A percentile compares a stretch with the other conserved stretches of the same genome.
Evolutionary conservation across 2,113 vertebrate species (phyloP).

Genomic region (Gobiocypris rarus): DNA sequence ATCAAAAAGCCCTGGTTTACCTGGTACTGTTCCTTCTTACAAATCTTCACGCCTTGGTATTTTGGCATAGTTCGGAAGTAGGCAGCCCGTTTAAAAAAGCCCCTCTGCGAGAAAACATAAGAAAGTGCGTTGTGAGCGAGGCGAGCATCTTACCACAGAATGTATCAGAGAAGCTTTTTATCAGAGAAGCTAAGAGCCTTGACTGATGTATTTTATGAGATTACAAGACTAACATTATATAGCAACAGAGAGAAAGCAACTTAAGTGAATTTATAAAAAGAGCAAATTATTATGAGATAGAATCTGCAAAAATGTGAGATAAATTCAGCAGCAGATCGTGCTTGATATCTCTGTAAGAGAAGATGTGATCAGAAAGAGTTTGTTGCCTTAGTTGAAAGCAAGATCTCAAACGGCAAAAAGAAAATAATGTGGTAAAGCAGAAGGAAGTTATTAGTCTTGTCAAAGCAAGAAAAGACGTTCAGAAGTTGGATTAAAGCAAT

Average conservation of each 20-base stretch:
- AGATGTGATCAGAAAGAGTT: conserved; percentile 20
- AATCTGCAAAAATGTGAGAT: background rate
- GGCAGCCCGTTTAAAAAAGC: conserved; percentile 88
- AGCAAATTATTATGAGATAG: conserved; percentile 21
- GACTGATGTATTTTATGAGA: background rate
- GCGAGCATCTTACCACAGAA: background rate
- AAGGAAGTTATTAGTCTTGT: conserved; percentile 32
- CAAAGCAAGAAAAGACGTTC: conserved; percentile 16
- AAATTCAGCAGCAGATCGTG: background rate
- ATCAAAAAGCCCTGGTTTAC: conserved; percentile 78
- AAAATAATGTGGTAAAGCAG: conserved; percentile 6
- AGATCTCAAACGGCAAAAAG: background rate
- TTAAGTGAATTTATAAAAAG: background rate
- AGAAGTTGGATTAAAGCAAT: conserved; percentile 33
- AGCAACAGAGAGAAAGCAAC: background rate
- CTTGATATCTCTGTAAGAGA: conserved; percentile 27
- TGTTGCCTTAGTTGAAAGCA: conserved; percentile 26
- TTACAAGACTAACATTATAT: background rate
- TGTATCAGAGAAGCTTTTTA: background rate
- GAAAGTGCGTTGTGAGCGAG: background rate
- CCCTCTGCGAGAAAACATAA: conserved; percentile 73
- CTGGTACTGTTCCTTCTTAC: conserved; percentile 85
- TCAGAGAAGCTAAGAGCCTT: background rate
- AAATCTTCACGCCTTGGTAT: conserved; percentile 88
- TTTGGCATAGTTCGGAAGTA: conserved; percentile 93